Percentiles rank a stretch among this genome's conserved stretches.
Conservation (phyloP, 2,797 vertebrate species). For the Tenualosa thibaudeaui region DNA sequence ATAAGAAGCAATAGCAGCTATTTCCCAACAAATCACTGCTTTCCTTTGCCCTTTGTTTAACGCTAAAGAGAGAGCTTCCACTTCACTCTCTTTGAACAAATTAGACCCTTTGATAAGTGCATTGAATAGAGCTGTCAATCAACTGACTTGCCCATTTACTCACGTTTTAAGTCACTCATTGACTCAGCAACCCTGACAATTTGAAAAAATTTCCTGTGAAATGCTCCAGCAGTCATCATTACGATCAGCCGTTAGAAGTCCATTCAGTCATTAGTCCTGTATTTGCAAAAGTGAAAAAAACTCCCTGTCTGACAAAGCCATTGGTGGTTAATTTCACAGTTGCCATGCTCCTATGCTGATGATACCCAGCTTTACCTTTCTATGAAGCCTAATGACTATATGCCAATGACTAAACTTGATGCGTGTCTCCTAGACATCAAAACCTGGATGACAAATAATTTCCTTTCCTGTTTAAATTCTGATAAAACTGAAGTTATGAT, state of each 20-base stretch:
- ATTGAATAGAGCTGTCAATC: slow-evolving; percentile 21
- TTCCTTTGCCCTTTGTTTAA: slow-evolving; percentile 10
- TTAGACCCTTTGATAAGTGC: neutral
- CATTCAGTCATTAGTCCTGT: neutral
- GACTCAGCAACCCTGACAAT: slow-evolving; percentile 7
- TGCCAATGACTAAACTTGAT: too few species aligned
- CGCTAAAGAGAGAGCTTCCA: neutral
- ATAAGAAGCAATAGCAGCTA: neutral
- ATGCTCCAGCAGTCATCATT: neutral
- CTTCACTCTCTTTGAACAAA: neutral
- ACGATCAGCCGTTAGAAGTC: neutral
- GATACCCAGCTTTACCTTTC: too few species aligned
- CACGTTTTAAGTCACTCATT: slow-evolving; percentile 12
- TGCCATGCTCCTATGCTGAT: too few species aligned
- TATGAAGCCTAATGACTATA: too few species aligned
- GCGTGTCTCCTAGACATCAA: too few species aligned
- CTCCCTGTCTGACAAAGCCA: neutral
- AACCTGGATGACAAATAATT: too few species aligned
- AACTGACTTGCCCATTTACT: neutral
- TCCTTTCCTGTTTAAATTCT: too few species aligned
- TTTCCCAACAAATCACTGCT: neutral
- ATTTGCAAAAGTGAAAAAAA: neutral
- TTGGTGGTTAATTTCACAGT: neutral
- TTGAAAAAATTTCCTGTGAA: neutral
- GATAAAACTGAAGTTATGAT: too few species aligned